Evolutionary conservation across 2,797 vertebrate species (phyloP).

Genomic region (Chloroceryle amazona): DNA sequence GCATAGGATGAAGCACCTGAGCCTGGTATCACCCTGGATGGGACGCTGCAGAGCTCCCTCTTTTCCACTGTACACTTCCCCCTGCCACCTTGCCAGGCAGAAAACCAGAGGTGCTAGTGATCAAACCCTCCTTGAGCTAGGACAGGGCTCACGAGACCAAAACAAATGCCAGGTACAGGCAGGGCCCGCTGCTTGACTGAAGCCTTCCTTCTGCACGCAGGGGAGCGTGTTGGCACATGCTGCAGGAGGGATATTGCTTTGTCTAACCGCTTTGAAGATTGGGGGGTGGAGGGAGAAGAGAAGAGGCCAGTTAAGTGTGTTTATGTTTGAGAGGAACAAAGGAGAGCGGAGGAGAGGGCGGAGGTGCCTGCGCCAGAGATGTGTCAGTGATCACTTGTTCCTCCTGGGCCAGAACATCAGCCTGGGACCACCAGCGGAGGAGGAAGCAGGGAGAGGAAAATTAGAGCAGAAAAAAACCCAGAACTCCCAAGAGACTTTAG

Average conservation of each 20-base stretch:
- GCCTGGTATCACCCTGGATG: fast-evolving
- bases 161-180: neutral
- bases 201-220: neutral
- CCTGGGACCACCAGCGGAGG: slow-evolving; percentile 58
- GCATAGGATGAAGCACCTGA: neutral
- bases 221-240: slow-evolving; percentile 35
- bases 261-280: slow-evolving; percentile 19
- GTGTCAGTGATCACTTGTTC: slow-evolving; percentile 58
- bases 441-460: neutral
- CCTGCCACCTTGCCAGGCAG: neutral
- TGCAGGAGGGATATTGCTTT: slow-evolving; percentile 8
- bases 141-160: neutral
- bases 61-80: neutral
- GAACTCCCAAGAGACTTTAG: neutral
- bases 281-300: neutral
- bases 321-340: slow-evolving; percentile 75
- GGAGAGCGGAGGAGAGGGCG: neutral
- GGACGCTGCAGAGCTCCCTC: neutral
- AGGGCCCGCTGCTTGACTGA: neutral
- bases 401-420: slow-evolving; percentile 39
- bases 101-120: neutral
- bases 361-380: slow-evolving; percentile 55
- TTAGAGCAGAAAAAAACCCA: neutral
- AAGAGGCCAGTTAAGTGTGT: slow-evolving; percentile 65
- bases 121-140: fast-evolving